Percentiles rank a stretch among this genome's conserved stretches.
phyloP scores from a whole-genome alignment of 92 coral and sea anemone species.

The Pocillopora meandrina region DNA sequence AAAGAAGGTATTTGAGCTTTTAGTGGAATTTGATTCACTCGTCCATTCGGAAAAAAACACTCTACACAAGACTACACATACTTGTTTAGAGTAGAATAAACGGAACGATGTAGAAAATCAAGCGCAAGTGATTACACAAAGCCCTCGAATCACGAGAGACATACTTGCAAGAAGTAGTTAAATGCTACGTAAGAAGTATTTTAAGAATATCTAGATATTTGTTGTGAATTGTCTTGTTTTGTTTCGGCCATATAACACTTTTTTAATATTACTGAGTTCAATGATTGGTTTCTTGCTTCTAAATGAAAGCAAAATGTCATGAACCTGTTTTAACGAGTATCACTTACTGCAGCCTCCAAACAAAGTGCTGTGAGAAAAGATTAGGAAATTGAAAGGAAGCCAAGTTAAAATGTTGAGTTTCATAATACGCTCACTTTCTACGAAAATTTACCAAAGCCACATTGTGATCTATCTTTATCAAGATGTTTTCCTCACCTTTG shows the following conservation, averaged over 20 bases:
- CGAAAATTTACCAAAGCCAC: no score
- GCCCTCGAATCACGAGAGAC: not conserved
- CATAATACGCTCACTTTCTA: no score
- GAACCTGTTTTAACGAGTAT: not conserved
- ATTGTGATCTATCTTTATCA: no score
- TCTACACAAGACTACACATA: not conserved
- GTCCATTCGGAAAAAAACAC: conserved; percentile 24
- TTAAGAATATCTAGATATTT: conserved; percentile 8
- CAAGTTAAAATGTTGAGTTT: no score
- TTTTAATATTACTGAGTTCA: not conserved
- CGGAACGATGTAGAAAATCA: not conserved
- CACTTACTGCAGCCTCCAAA: no score
- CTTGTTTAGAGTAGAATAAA: not conserved
- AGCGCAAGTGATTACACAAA: conserved; percentile 14
- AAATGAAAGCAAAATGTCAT: conserved; percentile 9
- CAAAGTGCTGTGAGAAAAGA: no score
- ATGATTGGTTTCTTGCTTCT: not conserved
- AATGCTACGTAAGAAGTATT: conserved; percentile 22
- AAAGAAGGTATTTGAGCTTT: not conserved
- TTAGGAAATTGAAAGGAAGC: no score
- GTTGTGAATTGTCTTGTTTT: not conserved
- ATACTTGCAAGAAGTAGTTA: not conserved
- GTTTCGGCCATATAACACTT: not conserved
- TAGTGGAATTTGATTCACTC: not conserved
- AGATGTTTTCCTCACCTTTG: no score